A percentile compares a stretch with the other conserved stretches of the same genome.
Conservation (phyloP, 1,140 invertebrate genomes). For the Drosophila repletoides region DNA sequence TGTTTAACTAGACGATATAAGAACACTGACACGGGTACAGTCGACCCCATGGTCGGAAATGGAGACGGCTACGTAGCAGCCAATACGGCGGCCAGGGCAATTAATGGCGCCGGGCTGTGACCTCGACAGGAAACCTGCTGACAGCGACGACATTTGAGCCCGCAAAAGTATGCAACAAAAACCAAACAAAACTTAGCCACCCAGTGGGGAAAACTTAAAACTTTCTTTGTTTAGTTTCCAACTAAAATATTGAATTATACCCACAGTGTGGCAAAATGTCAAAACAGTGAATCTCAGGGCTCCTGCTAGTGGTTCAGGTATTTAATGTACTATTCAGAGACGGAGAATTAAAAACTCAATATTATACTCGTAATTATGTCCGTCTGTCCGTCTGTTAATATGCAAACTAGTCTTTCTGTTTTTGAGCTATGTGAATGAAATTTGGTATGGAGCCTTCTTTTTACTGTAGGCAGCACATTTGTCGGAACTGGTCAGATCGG, state of each 20-base stretch:
- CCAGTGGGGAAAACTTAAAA: background rate
- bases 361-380: no score
- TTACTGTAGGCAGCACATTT: no score
- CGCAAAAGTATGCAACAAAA: constrained; percentile 15
- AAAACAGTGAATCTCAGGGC: no score
- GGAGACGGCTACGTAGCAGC: constrained; percentile 40
- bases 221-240: constrained; percentile 19
- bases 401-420: no score
- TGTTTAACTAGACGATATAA: constrained; percentile 55
- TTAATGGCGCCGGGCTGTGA: constrained; percentile 52
- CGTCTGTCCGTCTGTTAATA: no score
- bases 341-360: no score
- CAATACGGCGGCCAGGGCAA: constrained; percentile 65
- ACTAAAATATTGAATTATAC: constrained; percentile 15
- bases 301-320: background rate
- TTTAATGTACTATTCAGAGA: constrained; percentile 5
- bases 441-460: no score
- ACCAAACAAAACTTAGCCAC: constrained; percentile 3
- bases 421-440: no score
- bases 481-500: no score
- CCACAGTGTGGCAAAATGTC: background rate
- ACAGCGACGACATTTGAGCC: constrained; percentile 27
- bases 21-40: constrained; percentile 19
- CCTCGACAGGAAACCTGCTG: constrained; percentile 17
- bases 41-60: background rate